phyloP scores from a whole-genome alignment of 2,113 vertebrate genomes.

The Pedionomus torquatus region DNA sequence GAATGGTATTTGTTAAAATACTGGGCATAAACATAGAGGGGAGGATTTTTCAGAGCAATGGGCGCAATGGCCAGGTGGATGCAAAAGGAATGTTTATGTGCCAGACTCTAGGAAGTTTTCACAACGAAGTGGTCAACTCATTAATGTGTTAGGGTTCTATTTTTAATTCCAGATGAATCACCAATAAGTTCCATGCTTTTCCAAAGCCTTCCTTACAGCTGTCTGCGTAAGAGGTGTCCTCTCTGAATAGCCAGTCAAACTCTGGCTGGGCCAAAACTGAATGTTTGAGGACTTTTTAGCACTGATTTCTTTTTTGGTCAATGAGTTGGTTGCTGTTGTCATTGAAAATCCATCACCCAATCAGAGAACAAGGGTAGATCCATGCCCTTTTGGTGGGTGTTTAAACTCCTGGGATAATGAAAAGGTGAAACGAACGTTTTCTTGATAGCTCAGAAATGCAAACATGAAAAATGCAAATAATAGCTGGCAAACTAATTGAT shows the following conservation, averaged over 20 bases:
- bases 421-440: neutral
- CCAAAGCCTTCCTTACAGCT: neutral
- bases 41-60: neutral
- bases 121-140: neutral
- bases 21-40: neutral
- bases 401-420: neutral
- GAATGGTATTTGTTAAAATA: slow-evolving; percentile 1
- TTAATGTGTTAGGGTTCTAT: neutral
- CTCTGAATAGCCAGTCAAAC: neutral
- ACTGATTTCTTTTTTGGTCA: neutral
- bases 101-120: neutral
- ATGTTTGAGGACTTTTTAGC: neutral
- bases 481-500: neutral
- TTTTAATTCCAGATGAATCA: neutral
- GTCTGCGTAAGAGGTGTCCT: neutral
- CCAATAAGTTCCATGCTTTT: neutral
- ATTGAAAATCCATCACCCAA: neutral
- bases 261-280: neutral
- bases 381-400: neutral
- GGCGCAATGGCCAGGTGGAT: neutral
- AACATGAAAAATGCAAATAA: neutral
- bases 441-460: neutral
- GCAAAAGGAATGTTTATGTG: neutral
- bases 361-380: neutral
- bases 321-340: neutral